Conservation (phyloP, 2,113 vertebrate genomes). For the Trogon surrucura region DNA sequence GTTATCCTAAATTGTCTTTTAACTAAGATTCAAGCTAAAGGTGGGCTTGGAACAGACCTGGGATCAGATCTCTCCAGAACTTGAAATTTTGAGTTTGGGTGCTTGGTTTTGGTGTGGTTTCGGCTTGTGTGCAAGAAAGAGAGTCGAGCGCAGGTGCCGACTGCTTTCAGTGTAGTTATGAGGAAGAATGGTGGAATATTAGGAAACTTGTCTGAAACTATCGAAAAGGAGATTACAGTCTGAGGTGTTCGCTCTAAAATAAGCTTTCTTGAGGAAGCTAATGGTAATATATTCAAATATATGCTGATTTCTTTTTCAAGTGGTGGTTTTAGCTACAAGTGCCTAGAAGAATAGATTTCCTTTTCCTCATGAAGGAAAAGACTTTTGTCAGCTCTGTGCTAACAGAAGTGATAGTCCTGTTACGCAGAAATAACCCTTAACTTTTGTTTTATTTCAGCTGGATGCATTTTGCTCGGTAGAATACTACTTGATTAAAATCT, state of each 20-base stretch:
- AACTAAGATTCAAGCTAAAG: neutral
- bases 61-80: neutral
- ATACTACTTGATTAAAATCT: neutral
- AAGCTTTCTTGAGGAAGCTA: neutral
- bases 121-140: fast-evolving
- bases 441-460: neutral
- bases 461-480: neutral
- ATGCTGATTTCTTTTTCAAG: neutral
- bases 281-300: neutral
- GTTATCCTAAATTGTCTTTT: neutral
- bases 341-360: neutral
- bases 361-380: neutral
- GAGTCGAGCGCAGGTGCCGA: fast-evolving
- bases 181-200: neutral
- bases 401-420: neutral
- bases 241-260: neutral
- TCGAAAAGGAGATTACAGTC: neutral
- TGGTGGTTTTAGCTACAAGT: neutral
- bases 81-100: neutral
- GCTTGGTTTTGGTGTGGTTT: neutral
- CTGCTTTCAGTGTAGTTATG: neutral
- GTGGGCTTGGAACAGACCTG: neutral
- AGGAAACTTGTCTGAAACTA: neutral
- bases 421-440: neutral
- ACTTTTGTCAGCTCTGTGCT: neutral